Evolutionary conservation across 2,888 invertebrate species (phyloP), one percentile per base, ranked within the genome.

Genomic region (Stenurella melanura): DNA sequence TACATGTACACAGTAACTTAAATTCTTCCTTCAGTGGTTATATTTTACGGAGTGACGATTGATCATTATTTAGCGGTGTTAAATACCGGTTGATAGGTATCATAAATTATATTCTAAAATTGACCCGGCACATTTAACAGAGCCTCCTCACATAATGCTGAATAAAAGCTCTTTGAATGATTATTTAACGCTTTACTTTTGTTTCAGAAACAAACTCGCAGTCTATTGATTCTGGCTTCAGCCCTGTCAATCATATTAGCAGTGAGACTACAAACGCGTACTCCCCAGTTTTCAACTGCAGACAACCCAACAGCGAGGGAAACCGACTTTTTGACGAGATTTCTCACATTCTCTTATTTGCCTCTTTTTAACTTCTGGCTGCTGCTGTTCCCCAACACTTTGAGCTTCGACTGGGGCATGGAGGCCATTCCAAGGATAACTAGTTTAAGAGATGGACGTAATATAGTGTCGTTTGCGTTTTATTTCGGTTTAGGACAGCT

Each of bases 391-490:
- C 98, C 98, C 7, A 93, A 93, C 84, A 94, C 94, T 83, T 92
- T 99, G 73, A 98, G 98, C 89, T 99, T 98, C 90, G 98, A 99
- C 90, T 99, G 98, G 99, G 98, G 98, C 30, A 98, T 99, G 98
- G 97, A 98, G 85, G 95, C 98, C 0, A 94, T 99, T 85, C 97
- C 98, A 10, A 92, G 96, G 78, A 93, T 99, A 83, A 94, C 94
- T 66, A 92, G 93, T 34, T 84, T 96, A 18, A 91, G 93, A 85
- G 98, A 99, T 89, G 91, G 92, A 6, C 92, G 98, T 81, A 97
- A 97, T 89, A 88, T 96, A 74, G 91, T 93, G 79, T 94, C 96
- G 4, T 86, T 94, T 21, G 90, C 93, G 77, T 95, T 98, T 87
- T 98, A 98, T 90, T 90, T 90, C 5, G 87, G 72, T 50, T 42